Percentiles rank a stretch among this genome's conserved stretches.
phyloP scores from a whole-genome alignment of 2,113 vertebrate genomes.

The Rhipidura dahli region DNA sequence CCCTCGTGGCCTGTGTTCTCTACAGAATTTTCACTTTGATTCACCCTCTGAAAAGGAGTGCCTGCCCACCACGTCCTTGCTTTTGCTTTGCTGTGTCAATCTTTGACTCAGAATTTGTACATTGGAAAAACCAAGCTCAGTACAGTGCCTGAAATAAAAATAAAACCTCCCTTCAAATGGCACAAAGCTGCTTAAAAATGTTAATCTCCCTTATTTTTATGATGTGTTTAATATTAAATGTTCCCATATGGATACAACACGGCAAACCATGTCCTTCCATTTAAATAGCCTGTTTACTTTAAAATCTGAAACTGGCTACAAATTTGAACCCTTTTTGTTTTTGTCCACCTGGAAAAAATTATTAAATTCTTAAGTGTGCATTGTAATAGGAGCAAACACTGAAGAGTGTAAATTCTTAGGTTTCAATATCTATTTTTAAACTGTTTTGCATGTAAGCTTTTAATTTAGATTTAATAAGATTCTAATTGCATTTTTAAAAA shows the following conservation, averaged over 20 bases:
- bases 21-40: background rate
- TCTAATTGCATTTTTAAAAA: constrained; percentile 25
- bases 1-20: background rate
- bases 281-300: constrained; percentile 63
- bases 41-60: background rate
- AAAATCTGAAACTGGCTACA: constrained; percentile 62
- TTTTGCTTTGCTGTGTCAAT: background rate
- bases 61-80: background rate
- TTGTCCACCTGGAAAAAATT: constrained; percentile 64
- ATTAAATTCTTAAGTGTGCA: constrained; percentile 37
- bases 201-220: constrained; percentile 57
- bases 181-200: constrained; percentile 41
- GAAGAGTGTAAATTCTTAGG: constrained; percentile 53
- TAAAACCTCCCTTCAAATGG: constrained; percentile 9
- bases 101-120: background rate
- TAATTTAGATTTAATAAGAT: constrained; percentile 66
- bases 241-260: constrained; percentile 43
- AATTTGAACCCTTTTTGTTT: constrained; percentile 49
- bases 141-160: constrained; percentile 4
- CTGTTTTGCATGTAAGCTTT: constrained; percentile 53
- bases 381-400: constrained; percentile 40
- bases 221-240: constrained; percentile 63
- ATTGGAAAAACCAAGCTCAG: background rate
- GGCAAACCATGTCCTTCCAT: constrained; percentile 4
- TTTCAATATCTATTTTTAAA: constrained; percentile 65